Conservation (phyloP, 1,140 invertebrate genomes). For the Cotesia vestalis region DNA sequence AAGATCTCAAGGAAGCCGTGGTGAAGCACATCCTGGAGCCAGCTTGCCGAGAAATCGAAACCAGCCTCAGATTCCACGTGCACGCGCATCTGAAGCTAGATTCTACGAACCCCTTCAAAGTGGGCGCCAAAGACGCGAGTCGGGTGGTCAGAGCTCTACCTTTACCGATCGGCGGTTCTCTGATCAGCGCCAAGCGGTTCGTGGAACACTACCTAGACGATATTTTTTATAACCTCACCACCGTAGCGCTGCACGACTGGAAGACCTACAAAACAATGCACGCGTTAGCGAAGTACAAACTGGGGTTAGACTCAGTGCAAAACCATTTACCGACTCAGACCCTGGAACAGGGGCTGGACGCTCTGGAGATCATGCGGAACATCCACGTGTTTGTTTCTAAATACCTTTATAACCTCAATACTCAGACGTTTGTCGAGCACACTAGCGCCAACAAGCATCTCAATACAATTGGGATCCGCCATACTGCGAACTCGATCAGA, state of each 20-base stretch:
- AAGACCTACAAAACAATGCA: slow-evolving; percentile 97
- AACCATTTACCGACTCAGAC: slow-evolving; percentile 96
- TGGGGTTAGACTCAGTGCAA: slow-evolving; percentile 83
- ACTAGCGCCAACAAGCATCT: slow-evolving; percentile 93
- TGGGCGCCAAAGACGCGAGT: slow-evolving; percentile 60
- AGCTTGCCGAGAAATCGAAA: slow-evolving; percentile 88
- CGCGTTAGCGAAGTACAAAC: slow-evolving; percentile 87
- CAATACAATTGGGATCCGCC: slow-evolving; percentile 94
- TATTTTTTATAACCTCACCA: slow-evolving; percentile 97
- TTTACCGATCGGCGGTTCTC: slow-evolving; percentile 47
- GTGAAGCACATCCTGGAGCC: slow-evolving; percentile 74
- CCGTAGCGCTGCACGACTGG: slow-evolving; percentile 97
- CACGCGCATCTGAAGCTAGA: slow-evolving; percentile 90
- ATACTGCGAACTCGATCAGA: slow-evolving; percentile 96
- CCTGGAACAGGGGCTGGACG: slow-evolving; percentile 96
- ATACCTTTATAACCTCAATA: slow-evolving; percentile 96
- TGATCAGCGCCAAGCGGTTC: slow-evolving; percentile 56
- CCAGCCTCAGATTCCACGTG: slow-evolving; percentile 86
- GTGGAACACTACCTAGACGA: slow-evolving; percentile 93
- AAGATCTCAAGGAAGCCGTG: slow-evolving; percentile 49
- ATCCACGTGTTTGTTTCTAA: slow-evolving; percentile 94
- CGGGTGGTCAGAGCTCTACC: slow-evolving; percentile 51
- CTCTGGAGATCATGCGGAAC: slow-evolving; percentile 97
- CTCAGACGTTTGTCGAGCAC: slow-evolving; percentile 95
- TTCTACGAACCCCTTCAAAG: slow-evolving; percentile 78